Base-by-base conservation (phyloP, 1,140 invertebrate species). In the Zaprionus taronus region DNA sequence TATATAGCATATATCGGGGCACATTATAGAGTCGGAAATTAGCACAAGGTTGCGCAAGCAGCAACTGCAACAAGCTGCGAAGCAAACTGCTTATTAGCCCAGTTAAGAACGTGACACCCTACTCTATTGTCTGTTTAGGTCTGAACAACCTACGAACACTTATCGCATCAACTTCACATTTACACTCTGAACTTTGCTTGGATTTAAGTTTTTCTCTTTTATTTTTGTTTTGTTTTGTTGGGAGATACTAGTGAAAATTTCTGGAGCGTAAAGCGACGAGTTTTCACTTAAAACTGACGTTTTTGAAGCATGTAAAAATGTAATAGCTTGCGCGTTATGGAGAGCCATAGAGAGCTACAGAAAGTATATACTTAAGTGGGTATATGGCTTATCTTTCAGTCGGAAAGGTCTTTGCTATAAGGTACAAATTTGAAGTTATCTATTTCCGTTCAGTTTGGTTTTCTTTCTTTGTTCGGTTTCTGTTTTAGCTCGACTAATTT, bases 151-250 rank as follows among this genome's bases (percentile, higher is more conserved):
- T 4, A 17, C n/a, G 41, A n/a, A 47, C n/a, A 47, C 41, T 47
- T 47, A 47, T 47, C 41, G 1, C 41, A 47, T 87, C 67, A 87
- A 80, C 70, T 76, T 84, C 55, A 70, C 78, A 79, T 84, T 87
- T 89, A 89, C 84, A 89, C 84, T 84, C 55, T 81, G 84, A 89
- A 89, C 84, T 81, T 84, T 74, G 73, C 22, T 41, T 38, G n/a
- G n/a, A 9, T 24, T 17, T 41, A 9, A 17, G 41, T 28, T n/a
- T 11, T 31, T 47, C 9, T 44, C 11, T 17, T 17, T 47, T 41
- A 15, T n/a, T 47, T 44, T 17, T 44, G 2, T 6, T 36, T 36
- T 2, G 1, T 14, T 36, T 47, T 47, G 7, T 47, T 47, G n/a
- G 41, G n/a, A 47, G 55, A 51, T 70, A 66, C 77, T n/a, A n/a